Conservation (phyloP, 2,888 invertebrate species). For the Oscheius sp. region DNA sequence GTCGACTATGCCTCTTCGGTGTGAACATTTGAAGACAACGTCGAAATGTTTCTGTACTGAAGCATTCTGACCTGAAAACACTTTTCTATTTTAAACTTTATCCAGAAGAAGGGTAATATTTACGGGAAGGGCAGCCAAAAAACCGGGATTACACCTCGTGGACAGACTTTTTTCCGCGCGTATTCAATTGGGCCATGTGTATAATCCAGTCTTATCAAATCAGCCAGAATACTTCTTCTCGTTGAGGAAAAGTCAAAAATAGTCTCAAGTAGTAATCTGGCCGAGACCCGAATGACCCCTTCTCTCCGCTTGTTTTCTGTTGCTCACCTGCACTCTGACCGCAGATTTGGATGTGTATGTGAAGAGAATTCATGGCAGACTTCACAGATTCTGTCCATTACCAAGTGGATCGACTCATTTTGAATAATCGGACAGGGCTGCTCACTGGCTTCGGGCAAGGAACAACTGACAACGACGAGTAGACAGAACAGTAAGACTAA, state of each 20-base stretch:
- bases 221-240: background rate
- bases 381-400: slow-evolving; percentile 64
- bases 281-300: too few relatives aligned
- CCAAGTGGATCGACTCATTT: slow-evolving; percentile 54
- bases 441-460: background rate
- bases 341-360: slow-evolving; percentile 53
- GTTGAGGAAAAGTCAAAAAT: background rate
- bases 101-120: background rate
- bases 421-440: slow-evolving; percentile 42
- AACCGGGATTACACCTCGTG: slow-evolving; percentile 1
- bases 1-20: slow-evolving; percentile 45
- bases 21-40: slow-evolving; percentile 56
- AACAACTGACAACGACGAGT: background rate
- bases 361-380: slow-evolving; percentile 61
- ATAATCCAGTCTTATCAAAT: background rate
- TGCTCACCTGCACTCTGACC: slow-evolving; percentile 59
- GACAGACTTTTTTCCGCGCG: background rate
- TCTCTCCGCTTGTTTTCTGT: background rate
- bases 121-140: background rate
- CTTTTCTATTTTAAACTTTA: background rate
- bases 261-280: too few relatives aligned
- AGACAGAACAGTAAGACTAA: background rate
- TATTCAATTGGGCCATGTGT: background rate
- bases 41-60: slow-evolving; percentile 56
- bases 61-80: slow-evolving; percentile 56